Evolutionary conservation across 2,888 invertebrate genomes (phyloP).

Genomic region (Amphipoea oculea): DNA sequence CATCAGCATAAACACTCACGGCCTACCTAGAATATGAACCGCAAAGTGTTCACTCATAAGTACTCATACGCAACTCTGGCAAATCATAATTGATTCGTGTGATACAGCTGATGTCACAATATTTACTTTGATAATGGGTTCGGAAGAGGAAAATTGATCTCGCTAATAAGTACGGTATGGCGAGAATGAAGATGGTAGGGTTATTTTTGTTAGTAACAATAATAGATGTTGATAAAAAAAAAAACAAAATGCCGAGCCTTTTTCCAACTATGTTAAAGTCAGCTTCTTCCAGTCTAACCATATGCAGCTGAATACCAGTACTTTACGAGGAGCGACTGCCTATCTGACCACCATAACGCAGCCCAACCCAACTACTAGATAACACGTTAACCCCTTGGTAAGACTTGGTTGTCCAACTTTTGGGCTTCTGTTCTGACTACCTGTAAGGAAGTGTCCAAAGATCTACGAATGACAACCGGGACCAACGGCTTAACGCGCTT

Average conservation of each 20-base stretch:
- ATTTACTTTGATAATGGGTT: conserved; percentile 54
- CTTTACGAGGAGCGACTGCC: not conserved
- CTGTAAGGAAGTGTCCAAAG: not conserved
- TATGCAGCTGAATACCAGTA: not conserved
- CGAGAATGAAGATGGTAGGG: conserved; percentile 14
- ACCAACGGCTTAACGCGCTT: not conserved
- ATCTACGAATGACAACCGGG: not conserved
- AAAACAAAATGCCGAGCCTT: not conserved
- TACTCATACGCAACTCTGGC: conserved; percentile 27
- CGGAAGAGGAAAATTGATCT: conserved; percentile 8
- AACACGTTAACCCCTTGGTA: not conserved
- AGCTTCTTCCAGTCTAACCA: not conserved
- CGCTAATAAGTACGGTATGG: not conserved
- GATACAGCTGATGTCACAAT: conserved; percentile 49
- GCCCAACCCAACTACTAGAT: not conserved
- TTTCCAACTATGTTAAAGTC: not conserved
- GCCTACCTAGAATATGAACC: conserved; percentile 1
- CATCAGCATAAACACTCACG: conserved; percentile 37
- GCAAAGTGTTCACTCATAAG: conserved; percentile 18
- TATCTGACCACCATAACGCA: not conserved
- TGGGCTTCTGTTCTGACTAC: not conserved
- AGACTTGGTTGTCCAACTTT: not conserved
- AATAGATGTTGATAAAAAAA: not conserved
- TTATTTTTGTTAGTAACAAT: conserved; percentile 7
- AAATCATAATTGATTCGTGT: conserved; percentile 52